Conservation (phyloP, 2,797 vertebrate species). For the Oophaga sylvatica region DNA sequence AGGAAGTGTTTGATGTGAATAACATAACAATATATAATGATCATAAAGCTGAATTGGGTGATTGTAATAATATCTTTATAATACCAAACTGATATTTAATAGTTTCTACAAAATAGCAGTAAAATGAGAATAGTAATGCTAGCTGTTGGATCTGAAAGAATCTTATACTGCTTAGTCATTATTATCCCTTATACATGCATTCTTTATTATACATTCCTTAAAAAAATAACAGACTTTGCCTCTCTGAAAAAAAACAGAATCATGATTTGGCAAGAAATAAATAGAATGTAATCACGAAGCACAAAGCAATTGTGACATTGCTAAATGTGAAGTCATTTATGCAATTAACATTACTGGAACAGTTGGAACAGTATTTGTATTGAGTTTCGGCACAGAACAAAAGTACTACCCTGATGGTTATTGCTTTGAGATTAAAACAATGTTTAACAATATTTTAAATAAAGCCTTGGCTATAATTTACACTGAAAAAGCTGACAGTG, state of each 20-base stretch:
- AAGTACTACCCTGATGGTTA: conserved; percentile 36
- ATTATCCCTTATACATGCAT: not conserved
- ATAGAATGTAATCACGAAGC: conserved; percentile 33
- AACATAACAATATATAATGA: not conserved
- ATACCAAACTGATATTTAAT: not conserved
- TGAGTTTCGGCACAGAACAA: conserved; percentile 44
- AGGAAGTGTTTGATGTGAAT: not conserved
- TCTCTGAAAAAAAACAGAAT: conserved; percentile 27
- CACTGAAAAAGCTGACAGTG: conserved; percentile 53
- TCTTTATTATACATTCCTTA: not conserved
- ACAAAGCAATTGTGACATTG: conserved; percentile 48
- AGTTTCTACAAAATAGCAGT: not conserved
- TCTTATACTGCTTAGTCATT: not conserved
- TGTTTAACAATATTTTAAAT: conserved; percentile 60
- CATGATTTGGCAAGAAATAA: conserved; percentile 45
- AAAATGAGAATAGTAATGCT: not conserved
- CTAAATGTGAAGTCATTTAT: conserved; percentile 55
- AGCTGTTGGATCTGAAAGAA: not conserved
- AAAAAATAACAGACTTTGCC: conserved; percentile 19
- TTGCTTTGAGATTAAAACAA: conserved; percentile 52
- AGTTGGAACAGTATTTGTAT: conserved; percentile 38
- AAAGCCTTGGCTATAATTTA: conserved; percentile 54
- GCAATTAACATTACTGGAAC: conserved; percentile 53
- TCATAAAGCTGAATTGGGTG: not conserved
- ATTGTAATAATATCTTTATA: not conserved